Evolutionary conservation across 2,888 invertebrate species (phyloP).

Genomic region (Standfussiana lucernea): DNA sequence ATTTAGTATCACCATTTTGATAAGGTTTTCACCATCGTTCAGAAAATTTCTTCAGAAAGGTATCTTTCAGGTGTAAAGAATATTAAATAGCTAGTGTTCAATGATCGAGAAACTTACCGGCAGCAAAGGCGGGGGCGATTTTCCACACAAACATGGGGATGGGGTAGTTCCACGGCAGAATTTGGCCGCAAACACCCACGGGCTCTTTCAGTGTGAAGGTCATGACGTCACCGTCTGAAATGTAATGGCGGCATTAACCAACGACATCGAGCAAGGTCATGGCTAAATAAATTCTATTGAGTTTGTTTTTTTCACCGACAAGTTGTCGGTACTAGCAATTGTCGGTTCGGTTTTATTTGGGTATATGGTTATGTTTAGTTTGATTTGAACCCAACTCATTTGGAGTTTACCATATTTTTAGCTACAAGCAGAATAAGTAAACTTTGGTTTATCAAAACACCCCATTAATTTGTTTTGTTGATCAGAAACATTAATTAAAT

Average conservation of each 20-base stretch:
- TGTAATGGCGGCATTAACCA: conserved; percentile 12
- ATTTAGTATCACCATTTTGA: neutral
- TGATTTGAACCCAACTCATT: neutral
- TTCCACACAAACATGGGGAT: conserved; percentile 98
- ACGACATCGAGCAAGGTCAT: conserved; percentile 21
- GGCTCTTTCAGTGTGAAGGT: conserved; percentile 96
- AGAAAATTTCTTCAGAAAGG: no score
- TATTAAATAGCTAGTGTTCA: neutral
- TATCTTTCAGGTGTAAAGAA: neutral
- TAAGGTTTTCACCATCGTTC: neutral
- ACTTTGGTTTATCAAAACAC: neutral
- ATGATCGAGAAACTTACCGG: conserved; percentile 78
- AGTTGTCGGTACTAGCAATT: neutral
- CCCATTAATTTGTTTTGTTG: neutral
- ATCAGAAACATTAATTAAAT: neutral
- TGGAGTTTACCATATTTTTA: neutral
- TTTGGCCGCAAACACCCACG: conserved; percentile 96
- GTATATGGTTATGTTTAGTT: neutral
- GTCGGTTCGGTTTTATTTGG: neutral
- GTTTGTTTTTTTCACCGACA: neutral
- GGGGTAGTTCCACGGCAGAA: conserved; percentile 98
- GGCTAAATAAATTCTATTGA: neutral
- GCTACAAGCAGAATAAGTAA: neutral
- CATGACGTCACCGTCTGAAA: conserved; percentile 93
- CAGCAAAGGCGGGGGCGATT: conserved; percentile 94